Evolutionary conservation across 1,140 invertebrate species (phyloP).

Genomic region (Himalopsyche phryganea): DNA sequence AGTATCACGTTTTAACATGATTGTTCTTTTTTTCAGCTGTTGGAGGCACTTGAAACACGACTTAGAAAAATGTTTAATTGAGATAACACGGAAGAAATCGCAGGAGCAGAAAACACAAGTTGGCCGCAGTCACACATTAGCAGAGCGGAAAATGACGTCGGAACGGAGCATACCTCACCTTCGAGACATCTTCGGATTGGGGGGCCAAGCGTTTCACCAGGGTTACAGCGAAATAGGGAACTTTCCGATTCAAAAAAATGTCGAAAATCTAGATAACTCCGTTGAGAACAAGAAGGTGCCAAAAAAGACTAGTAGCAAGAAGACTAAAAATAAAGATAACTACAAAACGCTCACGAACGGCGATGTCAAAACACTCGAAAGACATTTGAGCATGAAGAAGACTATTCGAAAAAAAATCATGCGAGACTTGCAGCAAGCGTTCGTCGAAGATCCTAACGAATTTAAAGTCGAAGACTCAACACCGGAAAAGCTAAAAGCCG

Average conservation of each 20-base stretch:
- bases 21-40: no score
- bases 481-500: conserved; percentile 64
- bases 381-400: conserved; percentile 83
- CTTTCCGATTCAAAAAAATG: conserved; percentile 22
- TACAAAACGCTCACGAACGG: conserved; percentile 61
- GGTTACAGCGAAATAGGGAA: conserved; percentile 29
- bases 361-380: conserved; percentile 73
- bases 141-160: conserved; percentile 46
- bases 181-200: conserved; percentile 64
- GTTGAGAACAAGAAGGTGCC: conserved; percentile 52
- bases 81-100: no score
- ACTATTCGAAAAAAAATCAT: conserved; percentile 83
- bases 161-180: conserved; percentile 66
- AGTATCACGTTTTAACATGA: no score
- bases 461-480: conserved; percentile 65
- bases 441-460: conserved; percentile 71
- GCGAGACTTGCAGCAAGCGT: conserved; percentile 73
- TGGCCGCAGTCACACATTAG: not conserved
- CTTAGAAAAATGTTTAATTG: no score
- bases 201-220: conserved; percentile 40
- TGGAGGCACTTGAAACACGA: no score
- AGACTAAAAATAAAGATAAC: conserved; percentile 60
- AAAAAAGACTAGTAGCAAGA: conserved; percentile 54
- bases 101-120: not conserved
- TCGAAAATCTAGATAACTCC: conserved; percentile 36